Evolutionary conservation across 2,113 vertebrate genomes (phyloP), one percentile per base, ranked within the genome.

Genomic region (Amblyopsis rosae): DNA sequence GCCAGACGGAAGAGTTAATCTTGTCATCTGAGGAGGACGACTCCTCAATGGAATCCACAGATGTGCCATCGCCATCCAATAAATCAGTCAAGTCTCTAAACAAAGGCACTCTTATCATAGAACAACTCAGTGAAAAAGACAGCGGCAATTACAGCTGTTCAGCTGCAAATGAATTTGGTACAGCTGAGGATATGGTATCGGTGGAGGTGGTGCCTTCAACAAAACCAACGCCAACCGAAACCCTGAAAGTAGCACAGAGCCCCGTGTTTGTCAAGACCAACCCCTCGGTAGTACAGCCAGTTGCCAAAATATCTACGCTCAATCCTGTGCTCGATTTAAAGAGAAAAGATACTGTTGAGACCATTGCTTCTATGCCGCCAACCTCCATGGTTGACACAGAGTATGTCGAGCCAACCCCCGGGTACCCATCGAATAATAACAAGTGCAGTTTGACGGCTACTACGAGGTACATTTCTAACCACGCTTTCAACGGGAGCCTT

Each of bases 71-170:
- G 32, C 83, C 46, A 17, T 78, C 87, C 1, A 76, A 88, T 0
- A 78, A 78, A 1, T 92, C 91, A 1, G 89, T 96, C 66, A 76
- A 90, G 71, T 91, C 93, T 9, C 94, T 95, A 60, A 86, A 91
- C 50, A 99, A 99, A 0, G 97, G 97, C 35, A 98, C 95, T 0
- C 16, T 99, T 63, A 69, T 94, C 33, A 91, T 99, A 73, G 93
- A 95, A 0, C 82, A 76, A 6, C 77, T 98, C 10, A 94, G 90
- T 80, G 92, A 93, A 77, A 90, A 93, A 12, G 93, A 96, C 41
- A 90, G 93, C 5, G 98, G 96, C 26, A 87, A 93, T 74, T 99
- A 99, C 85, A 97, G 93, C 60, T 99, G 98, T 84, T 77, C 92
- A 32, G 97, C 94, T 12, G 83, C 84, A 33, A 99, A 98, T 1